phyloP scores from a whole-genome alignment of 2,797 vertebrate species.

The Acrossocheilus fasciatus region DNA sequence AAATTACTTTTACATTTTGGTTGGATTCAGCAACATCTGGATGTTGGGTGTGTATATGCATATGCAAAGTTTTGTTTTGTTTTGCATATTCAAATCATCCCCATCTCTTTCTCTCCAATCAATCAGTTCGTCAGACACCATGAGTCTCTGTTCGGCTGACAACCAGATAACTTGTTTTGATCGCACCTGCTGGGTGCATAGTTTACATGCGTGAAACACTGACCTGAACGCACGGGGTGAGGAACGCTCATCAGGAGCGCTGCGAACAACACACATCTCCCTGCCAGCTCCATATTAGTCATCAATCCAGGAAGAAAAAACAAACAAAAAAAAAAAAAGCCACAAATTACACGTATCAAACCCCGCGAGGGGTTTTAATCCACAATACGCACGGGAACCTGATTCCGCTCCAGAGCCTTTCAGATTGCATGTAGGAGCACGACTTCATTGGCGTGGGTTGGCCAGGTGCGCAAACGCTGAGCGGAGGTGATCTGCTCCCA shows the following conservation, averaged over 20 bases:
- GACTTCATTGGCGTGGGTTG: constrained; percentile 52
- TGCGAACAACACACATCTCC: constrained; percentile 47
- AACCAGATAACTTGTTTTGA: constrained; percentile 10
- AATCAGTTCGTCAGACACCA: background rate
- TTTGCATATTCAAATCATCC: constrained; percentile 32
- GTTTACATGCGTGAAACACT: constrained; percentile 46
- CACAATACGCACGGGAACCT: constrained; percentile 7
- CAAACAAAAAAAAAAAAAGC: no score
- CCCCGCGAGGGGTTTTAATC: constrained; percentile 8
- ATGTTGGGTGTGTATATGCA: background rate
- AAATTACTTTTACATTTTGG: background rate
- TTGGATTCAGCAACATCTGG: background rate
- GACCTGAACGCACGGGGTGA: constrained; percentile 56
- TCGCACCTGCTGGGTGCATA: constrained; percentile 21
- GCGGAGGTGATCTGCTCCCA: constrained; percentile 38
- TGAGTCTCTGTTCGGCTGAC: background rate
- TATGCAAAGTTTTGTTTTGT: constrained; percentile 1
- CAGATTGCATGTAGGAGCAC: constrained; percentile 56
- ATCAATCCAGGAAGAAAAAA: constrained; percentile 1
- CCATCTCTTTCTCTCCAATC: background rate
- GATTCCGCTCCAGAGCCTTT: constrained; percentile 46
- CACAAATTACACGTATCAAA: constrained; percentile 6
- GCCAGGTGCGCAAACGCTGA: constrained; percentile 56
- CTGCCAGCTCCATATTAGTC: constrained; percentile 28
- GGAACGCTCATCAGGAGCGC: constrained; percentile 43